phyloP scores from a whole-genome alignment of 2,888 invertebrate species.

The Drosophila gaucha region DNA sequence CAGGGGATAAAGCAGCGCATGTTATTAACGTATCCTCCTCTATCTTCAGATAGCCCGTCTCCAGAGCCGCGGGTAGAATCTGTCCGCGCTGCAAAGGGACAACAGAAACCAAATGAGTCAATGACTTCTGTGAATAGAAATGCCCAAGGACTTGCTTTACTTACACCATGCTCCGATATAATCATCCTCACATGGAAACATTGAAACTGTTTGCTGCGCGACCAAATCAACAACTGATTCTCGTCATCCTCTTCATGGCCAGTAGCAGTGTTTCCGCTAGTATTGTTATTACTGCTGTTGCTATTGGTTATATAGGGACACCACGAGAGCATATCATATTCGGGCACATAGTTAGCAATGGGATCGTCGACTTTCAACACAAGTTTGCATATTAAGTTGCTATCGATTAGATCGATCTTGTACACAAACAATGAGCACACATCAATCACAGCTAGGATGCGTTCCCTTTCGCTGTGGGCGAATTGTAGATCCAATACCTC shows the following conservation, averaged over 20 bases:
- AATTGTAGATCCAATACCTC: constrained; percentile 96
- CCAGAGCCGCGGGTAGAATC: constrained; percentile 75
- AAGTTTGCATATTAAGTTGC: constrained; percentile 86
- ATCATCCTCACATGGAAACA: constrained; percentile 83
- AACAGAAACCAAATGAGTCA: not conserved
- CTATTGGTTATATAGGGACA: constrained; percentile 89
- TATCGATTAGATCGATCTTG: constrained; percentile 88
- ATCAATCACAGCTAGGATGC: constrained; percentile 94
- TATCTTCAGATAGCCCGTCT: constrained; percentile 82
- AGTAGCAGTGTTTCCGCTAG: not conserved
- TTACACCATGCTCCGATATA: constrained; percentile 81
- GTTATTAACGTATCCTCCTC: constrained; percentile 88
- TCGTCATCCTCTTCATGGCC: constrained; percentile 87
- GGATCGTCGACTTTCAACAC: constrained; percentile 85
- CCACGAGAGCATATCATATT: constrained; percentile 93
- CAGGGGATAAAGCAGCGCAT: constrained; percentile 96
- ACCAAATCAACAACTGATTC: constrained; percentile 91
- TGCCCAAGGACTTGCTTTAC: constrained; percentile 27
- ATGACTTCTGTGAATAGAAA: not conserved
- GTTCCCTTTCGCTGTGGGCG: constrained; percentile 91
- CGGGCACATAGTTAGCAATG: constrained; percentile 84
- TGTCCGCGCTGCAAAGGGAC: constrained; percentile 74
- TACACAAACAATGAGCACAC: constrained; percentile 93
- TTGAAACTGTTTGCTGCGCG: constrained; percentile 88
- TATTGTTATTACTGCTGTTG: constrained; percentile 25